Evolutionary conservation across 2,113 vertebrate species (phyloP), one percentile per base, ranked within the genome.

Genomic region (Sterna hirundo): DNA sequence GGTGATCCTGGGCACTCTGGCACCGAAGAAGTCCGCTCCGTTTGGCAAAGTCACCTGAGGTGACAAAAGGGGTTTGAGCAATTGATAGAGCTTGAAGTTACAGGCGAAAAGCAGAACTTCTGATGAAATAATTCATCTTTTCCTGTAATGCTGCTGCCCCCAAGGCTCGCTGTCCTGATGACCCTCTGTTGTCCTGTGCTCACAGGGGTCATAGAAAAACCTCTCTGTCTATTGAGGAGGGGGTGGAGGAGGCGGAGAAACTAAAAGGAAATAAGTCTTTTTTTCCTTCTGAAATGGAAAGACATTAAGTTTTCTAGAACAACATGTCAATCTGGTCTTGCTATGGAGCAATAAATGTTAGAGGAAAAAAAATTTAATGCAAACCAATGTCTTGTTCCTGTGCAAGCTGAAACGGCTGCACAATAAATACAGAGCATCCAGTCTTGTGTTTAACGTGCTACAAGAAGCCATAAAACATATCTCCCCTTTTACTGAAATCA

Each of bases 21-120:
- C 7, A 22, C 13, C 0, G 0, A n/a, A 30, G 15, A 42, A 34
- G 15, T 75, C 38, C 8, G 5, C 25, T 34, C 9, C 15, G 16
- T 13, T 87, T 8, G 3, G 51, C 15, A 23, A 62, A 72, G 32
- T 74, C 49, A 58, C 46, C 4, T 0, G 5, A 77, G 27, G 51
- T 86, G 86, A 57, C 16, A 40, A 36, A 86, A 86, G 32, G 0
- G 0, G 38, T 34, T 70, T 71, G 34, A 74, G 38, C 1, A 9
- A 49, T 66, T 66, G 38, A 54, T 61, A 18, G 0, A 13, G 32
- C 68, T 75, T 40, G 69, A 81, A 64, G 47, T 55, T 55, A 40
- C 13, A 84, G 68, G 25, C 3, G 21, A 68, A 64, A 92, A 80
- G 11, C 30, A 18, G 14, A 78, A 71, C 9, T 55, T 65, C 23